Base-by-base conservation (phyloP, 2,888 invertebrate species). In the Tipula lateralis region DNA sequence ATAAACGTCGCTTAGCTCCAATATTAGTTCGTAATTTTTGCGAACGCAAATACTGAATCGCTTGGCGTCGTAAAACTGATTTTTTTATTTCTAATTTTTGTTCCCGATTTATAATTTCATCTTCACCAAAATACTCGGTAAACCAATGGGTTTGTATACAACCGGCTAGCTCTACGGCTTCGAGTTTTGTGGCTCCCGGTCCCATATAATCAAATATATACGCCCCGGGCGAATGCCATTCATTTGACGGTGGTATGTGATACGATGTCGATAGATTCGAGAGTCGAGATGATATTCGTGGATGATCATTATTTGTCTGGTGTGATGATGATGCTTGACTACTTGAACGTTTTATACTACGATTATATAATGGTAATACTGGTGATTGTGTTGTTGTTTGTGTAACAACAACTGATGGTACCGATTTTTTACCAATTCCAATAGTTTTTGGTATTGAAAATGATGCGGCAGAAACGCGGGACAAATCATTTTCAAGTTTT, bases 141-240 rank as follows among this genome's bases (percentile, higher is more conserved):
- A 89, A 44, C 90, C 90, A 90, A 84, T 88, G 87, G 1, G 87
- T 87, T 85, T 90, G 90, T 82, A 89, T 85, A 85, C 89, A 89
- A 84, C 88, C 84, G 16, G 89, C 87, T 84, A 88, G n/a, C 6
- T 87, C 83, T 87, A 87, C 50, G 85, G 85, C 85, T 85, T 85
- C 80, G 0, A 36, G 12, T 24, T 81, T 85, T 82, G 85, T 85
- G 81, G 86, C 86, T 80, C 86, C 85, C 84, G 86, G 87, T 83
- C 86, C 86, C 36, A 85, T 91, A 86, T 91, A 91, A 83, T 91
- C 89, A 85, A 91, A 91, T 85, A 91, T 87, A 13, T 90, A 90
- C 24, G 91, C 90, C 5, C 91, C 91, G 0, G 92, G 92, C 1
- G 92, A 91, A 84, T 91, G 91, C 92, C 92, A 92, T 82, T 88